Conservation (phyloP, 2,113 vertebrate species). For the Peromyscus polionotus region DNA sequence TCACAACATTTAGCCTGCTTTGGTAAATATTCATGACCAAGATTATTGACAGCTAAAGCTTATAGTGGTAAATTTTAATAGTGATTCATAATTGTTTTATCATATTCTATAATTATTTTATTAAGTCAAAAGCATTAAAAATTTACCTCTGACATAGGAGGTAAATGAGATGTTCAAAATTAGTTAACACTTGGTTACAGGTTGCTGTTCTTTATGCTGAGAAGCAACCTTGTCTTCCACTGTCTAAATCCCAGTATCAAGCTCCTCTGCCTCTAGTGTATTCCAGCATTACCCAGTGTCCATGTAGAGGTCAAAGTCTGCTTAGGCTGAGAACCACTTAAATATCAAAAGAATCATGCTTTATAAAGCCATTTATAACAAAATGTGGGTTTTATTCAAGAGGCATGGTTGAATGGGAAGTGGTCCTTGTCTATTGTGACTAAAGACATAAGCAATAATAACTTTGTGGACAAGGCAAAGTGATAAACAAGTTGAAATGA, state of each 20-base stretch:
- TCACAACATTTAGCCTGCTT: not conserved
- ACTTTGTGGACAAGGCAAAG: not conserved
- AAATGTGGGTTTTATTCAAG: not conserved
- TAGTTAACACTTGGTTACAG: not conserved
- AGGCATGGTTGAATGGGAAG: not conserved
- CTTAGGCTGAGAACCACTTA: not conserved
- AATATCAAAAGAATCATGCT: not conserved
- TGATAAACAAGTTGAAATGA: not conserved
- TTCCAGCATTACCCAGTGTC: not conserved
- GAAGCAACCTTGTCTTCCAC: not conserved
- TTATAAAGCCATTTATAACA: not conserved
- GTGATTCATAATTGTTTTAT: not conserved
- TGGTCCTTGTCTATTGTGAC: not conserved
- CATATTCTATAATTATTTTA: constrained; percentile 2
- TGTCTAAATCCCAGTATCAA: not conserved
- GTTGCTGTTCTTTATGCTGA: not conserved
- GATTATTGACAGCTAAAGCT: not conserved
- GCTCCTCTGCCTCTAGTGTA: too few relatives aligned
- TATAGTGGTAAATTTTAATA: not conserved
- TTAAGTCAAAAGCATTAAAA: constrained; percentile 37
- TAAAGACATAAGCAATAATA: not conserved
- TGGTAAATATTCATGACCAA: not conserved
- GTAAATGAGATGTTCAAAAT: not conserved
- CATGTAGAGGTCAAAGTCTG: not conserved
- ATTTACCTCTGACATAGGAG: not conserved